Base-by-base conservation (phyloP, 2,888 invertebrate species). In the Plebejus anna region DNA sequence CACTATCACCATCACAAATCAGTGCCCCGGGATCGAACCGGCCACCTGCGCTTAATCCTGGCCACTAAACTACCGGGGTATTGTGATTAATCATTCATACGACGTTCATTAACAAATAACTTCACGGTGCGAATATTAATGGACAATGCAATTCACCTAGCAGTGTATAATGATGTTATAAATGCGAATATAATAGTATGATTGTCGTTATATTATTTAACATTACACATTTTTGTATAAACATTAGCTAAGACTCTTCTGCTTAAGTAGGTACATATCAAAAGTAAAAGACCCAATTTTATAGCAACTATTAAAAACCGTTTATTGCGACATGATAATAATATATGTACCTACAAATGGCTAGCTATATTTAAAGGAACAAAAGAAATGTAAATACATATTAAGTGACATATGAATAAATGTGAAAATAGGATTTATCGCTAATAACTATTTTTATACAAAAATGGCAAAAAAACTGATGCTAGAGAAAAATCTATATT, bases 81-180 rank as follows among this genome's bases (percentile, higher is more conserved):
- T 66, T 66, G 47, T 72, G 47, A 72, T 42, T 47, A 72, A 28
- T 72, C 28, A 72, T 42, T 32, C 72, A 72, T 47, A 42, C n/a
- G 22, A 42, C 28, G 47, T 47, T 72, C 42, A 72, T 72, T 72
- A 72, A 22, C 47, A 72, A 47, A 72, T 72, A 72, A 72, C 72
- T 72, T 72, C 28, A 72, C 47, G 72, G 42, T 11, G 32, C 66
- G 32, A 66, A 66, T 66, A 32, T 66, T 66, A 66, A 66, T 66
- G 66, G 66, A 11, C 9, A 66, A 66, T 66, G 32, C 32, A 16
- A 66, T 66, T 66, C 16, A 66, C 11, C 32, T 11, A 11, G 32
- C 13, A 66, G 16, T 36, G 6, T 11, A 28, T 61, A 61, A 66
- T 66, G 16, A 36, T 36, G 32, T 66, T 66, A 61, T 28, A 61